Evolutionary conservation across 2,113 vertebrate species (phyloP).

Genomic region (Daphoenositta chrysoptera): DNA sequence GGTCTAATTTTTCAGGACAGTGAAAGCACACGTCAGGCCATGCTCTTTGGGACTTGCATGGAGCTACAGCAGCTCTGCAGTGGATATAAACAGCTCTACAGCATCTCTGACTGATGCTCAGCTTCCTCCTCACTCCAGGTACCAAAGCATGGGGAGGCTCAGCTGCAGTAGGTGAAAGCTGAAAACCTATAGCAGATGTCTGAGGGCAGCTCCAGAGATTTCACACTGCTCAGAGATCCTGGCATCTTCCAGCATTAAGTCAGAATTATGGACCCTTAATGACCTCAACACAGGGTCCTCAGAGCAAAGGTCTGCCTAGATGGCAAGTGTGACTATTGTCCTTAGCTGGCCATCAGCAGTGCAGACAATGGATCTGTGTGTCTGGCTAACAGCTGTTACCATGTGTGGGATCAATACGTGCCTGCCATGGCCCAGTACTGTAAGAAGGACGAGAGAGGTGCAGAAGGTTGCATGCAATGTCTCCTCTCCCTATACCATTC

Average conservation of each 20-base stretch:
- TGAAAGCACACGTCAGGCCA: not conserved
- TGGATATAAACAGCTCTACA: not conserved
- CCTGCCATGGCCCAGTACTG: not conserved
- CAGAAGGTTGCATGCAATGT: not conserved
- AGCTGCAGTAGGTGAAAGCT: not conserved
- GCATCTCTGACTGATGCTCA: not conserved
- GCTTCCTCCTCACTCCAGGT: not conserved
- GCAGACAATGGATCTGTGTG: not conserved
- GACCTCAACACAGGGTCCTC: not conserved
- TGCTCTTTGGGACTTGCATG: not conserved
- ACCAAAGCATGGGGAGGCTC: not conserved
- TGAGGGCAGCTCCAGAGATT: not conserved
- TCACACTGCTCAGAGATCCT: not conserved
- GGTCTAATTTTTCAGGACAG: not conserved
- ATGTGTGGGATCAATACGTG: not conserved
- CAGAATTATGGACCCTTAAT: not conserved
- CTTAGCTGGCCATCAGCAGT: not conserved
- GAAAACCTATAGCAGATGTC: not conserved
- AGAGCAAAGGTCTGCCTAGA: not conserved
- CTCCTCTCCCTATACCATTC: not conserved
- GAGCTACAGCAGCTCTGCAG: not conserved
- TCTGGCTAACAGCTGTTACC: not conserved
- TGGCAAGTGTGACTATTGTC: not conserved
- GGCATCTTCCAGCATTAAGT: not conserved
- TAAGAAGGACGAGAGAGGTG: not conserved